Base-by-base conservation (phyloP, 1,140 invertebrate species). In the Muscidifurax raptorellus region DNA sequence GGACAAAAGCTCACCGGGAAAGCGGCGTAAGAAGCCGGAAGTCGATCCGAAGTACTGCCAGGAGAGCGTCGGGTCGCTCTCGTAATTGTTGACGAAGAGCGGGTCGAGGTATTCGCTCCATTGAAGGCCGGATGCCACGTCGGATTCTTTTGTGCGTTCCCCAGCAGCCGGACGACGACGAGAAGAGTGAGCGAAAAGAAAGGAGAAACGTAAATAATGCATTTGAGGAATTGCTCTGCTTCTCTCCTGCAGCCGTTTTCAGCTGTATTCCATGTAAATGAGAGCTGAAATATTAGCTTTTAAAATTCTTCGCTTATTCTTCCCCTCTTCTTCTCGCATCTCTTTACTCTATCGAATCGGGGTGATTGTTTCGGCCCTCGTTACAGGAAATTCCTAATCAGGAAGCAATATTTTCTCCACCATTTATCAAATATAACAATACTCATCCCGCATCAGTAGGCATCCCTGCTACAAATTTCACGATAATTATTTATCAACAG, bases 41-140 rank as follows among this genome's bases (percentile, higher is more conserved):
- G 97, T 96, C 77, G 97, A 98, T 78, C 98, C 98, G 93, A 98
- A 99, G 93, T 98, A 99, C 93, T 99, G 98, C 98, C 98, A 99
- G 27, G 97, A 96, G 9, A 99, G 94, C 0, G 97, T 95, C 0
- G 97, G 96, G 94, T 99, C 98, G 88, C 96, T 96, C 90, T 98
- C 96, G 89, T 97, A 97, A 94, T 99, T 99, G 90, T 97, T 97
- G 86, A 96, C 95, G 92, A 99, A 99, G 77, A 98, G 94, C 59
- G 96, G 95, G 93, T 99, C 97, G 88, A 99, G 94, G 87, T 96
- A 95, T 86, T 97, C 96, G 64, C 98, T 98, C 98, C 98, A 99
- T 89, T 97, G 96, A 89, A 99, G 96, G 32, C 97, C 97, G 90
- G 97, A 96, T 84, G 97, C 94, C 22, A 98, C 96, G 87, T 97